Evolutionary conservation across 1,140 invertebrate genomes (phyloP), one percentile per base, ranked within the genome.

Genomic region (Bombus fervidus): DNA sequence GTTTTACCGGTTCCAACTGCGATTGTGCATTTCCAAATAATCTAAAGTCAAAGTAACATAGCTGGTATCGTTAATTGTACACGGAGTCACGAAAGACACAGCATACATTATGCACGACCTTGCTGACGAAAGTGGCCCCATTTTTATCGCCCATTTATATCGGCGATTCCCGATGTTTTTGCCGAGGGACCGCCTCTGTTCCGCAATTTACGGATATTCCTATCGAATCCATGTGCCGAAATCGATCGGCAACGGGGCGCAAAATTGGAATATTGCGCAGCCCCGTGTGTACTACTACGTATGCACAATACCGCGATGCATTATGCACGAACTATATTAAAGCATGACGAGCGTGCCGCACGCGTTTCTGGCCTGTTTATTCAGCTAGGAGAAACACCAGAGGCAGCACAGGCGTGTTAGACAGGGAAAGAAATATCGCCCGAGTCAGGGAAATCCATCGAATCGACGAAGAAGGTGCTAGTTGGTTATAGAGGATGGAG

Each of bases 271-370:
- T 57, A 77, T 86, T 62, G 37, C 64, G 34, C 13, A 73, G 22
- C 43, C 18, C 64, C 39, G n/a, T 59, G 39, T 53, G 47, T 53
- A 53, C 47, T 53, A 62, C 41, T 72, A 43, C 57, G 31, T 47
- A 66, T 80, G n/a, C 57, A 69, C 76, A 28, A 78, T 59, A 57
- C 81, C 25, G 47, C 64, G 71, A 82, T 88, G 62, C 77, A 81
- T 85, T 85, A 87, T 84, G 81, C 80, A 86, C 37, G 81, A 66
- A 47, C 47, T 34, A 59, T 66, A 78, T 83, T 76, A 76, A 82
- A 82, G 71, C 80, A 47, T 53, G 85, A 71, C 37, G 64, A 43
- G 85, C 85, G 85, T 81, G 80, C 73, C 57, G 83, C 85, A 77
- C 81, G 81, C 80, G 59, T 73, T 86, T 78, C 85, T 74, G 39